These are phyloP conservation scores for Fragum sueziense DNA, from an alignment of 2,888 invertebrate species.

Conservation along the genomic window DNA sequence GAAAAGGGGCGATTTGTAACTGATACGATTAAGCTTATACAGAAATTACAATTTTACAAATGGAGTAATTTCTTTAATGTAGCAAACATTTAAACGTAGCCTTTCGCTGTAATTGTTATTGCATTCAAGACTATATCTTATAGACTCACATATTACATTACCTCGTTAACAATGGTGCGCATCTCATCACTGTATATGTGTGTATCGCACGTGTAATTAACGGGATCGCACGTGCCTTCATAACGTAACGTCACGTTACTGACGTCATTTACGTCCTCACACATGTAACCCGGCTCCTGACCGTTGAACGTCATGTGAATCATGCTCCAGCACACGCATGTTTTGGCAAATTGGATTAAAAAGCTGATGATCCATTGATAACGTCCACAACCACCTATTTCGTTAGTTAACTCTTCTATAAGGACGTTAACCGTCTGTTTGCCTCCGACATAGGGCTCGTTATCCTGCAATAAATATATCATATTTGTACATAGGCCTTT, in stretches of 20 bases:
- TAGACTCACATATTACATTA: not conserved
- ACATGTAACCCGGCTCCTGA: not conserved
- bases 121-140: not conserved
- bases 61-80: not conserved
- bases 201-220: slow-evolving; percentile 7
- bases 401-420: slow-evolving; percentile 60
- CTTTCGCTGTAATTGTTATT: not conserved
- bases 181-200: slow-evolving; percentile 7
- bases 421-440: slow-evolving; percentile 13
- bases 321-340: slow-evolving; percentile 65
- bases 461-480: not conserved
- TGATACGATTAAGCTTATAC: not conserved
- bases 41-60: not conserved
- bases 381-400: slow-evolving; percentile 64
- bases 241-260: not conserved
- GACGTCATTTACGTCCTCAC: not conserved
- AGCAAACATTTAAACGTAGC: not conserved
- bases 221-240: slow-evolving; percentile 10
- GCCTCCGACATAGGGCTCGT: too few species aligned
- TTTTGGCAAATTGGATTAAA: slow-evolving; percentile 51
- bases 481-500: not conserved
- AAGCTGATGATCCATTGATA: slow-evolving; percentile 63
- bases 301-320: slow-evolving; percentile 35
- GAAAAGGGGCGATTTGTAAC: not conserved
- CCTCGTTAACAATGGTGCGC: slow-evolving; percentile 19